phyloP scores from a whole-genome alignment of 1,140 invertebrate genomes.

The Papilio helenus region DNA sequence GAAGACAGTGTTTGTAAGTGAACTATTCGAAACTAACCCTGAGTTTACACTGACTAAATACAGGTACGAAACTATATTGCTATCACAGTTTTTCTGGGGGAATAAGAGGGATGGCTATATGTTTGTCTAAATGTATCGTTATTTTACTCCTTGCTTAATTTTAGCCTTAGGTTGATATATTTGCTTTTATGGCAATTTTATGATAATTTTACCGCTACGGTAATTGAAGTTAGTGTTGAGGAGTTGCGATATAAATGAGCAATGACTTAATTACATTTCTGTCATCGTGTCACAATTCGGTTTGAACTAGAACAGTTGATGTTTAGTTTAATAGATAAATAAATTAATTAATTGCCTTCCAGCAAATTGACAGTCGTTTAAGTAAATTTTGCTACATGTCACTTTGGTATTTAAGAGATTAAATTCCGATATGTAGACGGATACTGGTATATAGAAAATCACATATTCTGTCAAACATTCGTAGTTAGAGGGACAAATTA shows the following conservation, averaged over 20 bases:
- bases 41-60: neutral
- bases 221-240: constrained; percentile 15
- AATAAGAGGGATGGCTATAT: neutral
- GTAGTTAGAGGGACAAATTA: too few relatives aligned
- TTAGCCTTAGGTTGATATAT: neutral
- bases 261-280: constrained; percentile 18
- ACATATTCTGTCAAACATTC: too few relatives aligned
- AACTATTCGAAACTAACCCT: neutral
- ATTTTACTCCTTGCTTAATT: neutral
- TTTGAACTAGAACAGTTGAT: constrained; percentile 20
- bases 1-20: neutral
- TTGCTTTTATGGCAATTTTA: neutral
- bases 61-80: neutral
- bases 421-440: too few relatives aligned
- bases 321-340: neutral
- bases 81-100: neutral
- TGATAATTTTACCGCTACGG: constrained; percentile 12
- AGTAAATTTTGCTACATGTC: neutral
- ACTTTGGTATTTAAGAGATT: neutral
- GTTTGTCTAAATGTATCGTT: neutral
- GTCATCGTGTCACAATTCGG: constrained; percentile 20
- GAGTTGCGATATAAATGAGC: neutral
- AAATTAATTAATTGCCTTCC: constrained; percentile 4
- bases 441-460: too few relatives aligned
- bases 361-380: neutral